Base-by-base conservation (phyloP, 2,113 vertebrate species). In the Chlamydotis undulata region DNA sequence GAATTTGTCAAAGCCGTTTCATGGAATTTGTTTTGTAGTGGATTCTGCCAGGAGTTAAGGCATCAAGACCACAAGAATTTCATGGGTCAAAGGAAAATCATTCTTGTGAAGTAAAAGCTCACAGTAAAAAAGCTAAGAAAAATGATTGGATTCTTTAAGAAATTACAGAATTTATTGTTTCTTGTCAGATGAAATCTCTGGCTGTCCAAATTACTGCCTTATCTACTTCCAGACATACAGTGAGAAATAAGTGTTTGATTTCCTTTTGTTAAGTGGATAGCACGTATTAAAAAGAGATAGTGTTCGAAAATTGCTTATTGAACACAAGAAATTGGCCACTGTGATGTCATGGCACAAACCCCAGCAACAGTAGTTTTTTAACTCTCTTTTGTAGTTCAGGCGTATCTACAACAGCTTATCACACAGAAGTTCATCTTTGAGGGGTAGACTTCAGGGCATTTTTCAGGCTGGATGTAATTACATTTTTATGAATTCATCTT, bases 401-500 rank as follows among this genome's bases (percentile, higher is more conserved):
- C 89, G 52, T 83, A 65, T 50, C 65, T 89, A 18, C 31, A 70
- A 28, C 53, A 87, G 1, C 14, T 73, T 94, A 74, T 83, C 25
- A 47, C 10, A 52, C 6, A 90, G 50, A 91, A 76, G 63, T 74
- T 85, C 33, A 65, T 12, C 37, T 89, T 73, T 92, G 59, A 88
- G 29, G 67, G 22, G 59, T 83, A 64, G 14, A 73, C 50, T 86
- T 93, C 4, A 12, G 24, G 53, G 33, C 19, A 79, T 92, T 73
- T 96, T 88, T 89, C 43, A 49, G 19, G 11, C 25, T 83, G n/a
- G 6, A 37, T 79, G 22, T 64, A 91, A 91, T 92, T 82, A 75
- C 9, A 69, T 67, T 79, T 95, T 92, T 96, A 89, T 85, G 47
- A 93, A 87, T 86, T 83, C n/a, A 80, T 93, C 53, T 96, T 87